Conservation (phyloP, 2,113 vertebrate genomes). For the Kryptolebias marmoratus region DNA sequence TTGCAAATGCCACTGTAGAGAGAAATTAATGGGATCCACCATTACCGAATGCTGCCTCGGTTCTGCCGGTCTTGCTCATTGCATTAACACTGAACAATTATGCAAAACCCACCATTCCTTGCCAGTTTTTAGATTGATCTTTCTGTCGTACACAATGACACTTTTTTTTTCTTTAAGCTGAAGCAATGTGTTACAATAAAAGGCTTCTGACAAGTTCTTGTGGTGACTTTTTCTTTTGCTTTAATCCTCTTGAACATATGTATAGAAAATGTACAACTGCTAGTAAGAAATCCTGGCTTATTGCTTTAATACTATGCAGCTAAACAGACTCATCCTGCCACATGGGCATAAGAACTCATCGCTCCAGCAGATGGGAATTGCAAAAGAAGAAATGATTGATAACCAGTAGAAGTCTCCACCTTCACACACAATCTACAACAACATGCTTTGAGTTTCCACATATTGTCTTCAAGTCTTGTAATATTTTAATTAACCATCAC, state of each 20-base stretch:
- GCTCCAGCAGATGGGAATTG: conserved; percentile 9
- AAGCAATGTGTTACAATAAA: not conserved
- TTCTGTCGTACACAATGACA: not conserved
- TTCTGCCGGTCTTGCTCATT: not conserved
- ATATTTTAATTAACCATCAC: no score
- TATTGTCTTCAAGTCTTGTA: no score
- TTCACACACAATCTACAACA: not conserved
- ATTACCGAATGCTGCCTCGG: not conserved
- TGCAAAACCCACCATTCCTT: conserved; percentile 3
- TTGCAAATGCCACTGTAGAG: not conserved
- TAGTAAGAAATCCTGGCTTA: no score
- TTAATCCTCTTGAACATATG: not conserved
- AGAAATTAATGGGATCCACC: conserved; percentile 12
- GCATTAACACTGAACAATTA: not conserved
- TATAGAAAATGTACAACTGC: no score
- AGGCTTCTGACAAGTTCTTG: not conserved
- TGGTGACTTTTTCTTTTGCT: not conserved
- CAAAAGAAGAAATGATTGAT: conserved; percentile 12
- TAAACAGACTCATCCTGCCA: conserved; percentile 1
- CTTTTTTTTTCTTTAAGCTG: not conserved
- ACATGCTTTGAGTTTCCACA: not conserved
- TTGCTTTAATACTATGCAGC: not conserved
- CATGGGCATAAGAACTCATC: conserved; percentile 25
- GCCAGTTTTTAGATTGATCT: conserved; percentile 8
- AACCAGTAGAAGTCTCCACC: not conserved